These are phyloP conservation scores for Syrmaticus mikado DNA, from an alignment of 2,113 vertebrate species.

Conservation along the genomic window DNA sequence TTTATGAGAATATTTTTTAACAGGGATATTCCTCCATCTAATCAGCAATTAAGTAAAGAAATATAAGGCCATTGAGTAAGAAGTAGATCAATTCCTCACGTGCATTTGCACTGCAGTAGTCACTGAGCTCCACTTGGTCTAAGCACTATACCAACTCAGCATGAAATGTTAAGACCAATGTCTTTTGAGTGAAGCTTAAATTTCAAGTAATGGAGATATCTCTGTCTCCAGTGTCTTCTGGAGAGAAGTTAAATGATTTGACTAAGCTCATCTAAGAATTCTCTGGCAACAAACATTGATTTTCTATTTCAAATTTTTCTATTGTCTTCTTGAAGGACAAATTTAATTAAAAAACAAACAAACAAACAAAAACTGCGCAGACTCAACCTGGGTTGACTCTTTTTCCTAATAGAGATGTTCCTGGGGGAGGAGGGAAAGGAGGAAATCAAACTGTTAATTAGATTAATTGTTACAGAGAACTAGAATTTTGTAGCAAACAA, in stretches of 20 bases:
- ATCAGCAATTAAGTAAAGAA: background rate
- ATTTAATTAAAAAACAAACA: background rate
- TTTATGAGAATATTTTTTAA: background rate
- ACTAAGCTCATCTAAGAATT: background rate
- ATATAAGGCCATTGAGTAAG: background rate
- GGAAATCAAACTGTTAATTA: background rate
- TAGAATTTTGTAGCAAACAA: background rate
- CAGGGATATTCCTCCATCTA: background rate
- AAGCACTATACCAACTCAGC: background rate
- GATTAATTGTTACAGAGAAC: background rate
- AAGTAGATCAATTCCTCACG: background rate
- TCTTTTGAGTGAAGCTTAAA: background rate
- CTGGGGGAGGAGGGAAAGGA: rapidly evolving
- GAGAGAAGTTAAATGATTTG: background rate
- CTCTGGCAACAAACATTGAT: background rate
- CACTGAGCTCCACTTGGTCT: background rate
- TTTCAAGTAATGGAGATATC: background rate
- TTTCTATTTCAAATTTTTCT: background rate
- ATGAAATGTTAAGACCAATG: background rate
- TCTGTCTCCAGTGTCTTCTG: background rate
- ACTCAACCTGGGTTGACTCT: background rate
- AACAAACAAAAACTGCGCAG: background rate
- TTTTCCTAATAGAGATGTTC: background rate
- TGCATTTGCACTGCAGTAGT: background rate
- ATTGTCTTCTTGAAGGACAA: background rate